Evolutionary conservation across 2,888 invertebrate species (phyloP), one percentile per base, ranked within the genome.

Genomic region (Dromius quadrimaculatus): DNA sequence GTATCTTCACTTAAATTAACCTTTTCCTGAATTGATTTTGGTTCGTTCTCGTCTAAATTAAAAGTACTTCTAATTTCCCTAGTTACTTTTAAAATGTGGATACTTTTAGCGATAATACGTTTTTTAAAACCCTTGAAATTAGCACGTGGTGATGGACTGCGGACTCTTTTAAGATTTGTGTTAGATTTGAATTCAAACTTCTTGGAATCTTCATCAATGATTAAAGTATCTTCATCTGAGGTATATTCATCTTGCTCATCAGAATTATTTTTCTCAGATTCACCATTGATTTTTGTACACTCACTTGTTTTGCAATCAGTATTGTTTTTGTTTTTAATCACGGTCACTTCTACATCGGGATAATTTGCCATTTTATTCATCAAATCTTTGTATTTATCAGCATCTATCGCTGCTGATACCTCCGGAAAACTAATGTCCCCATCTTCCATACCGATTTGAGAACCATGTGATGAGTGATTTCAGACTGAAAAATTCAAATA

Each of bases 361-460:
- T 78, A 79, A 73, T 81, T 82, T 72, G 81, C 81, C 81, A 81
- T 81, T 61, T 62, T 47, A 20, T 34, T 70, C 9, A 50, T 20
- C 9, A 34, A n/a, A 15, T 61, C 70, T 15, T 15, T 19, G 17
- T 8, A 28, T 28, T 32, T 47, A 64, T 64, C 62, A 38, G 36
- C 47, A 20, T 78, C 78, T 69, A 77, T 63, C 71, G 75, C 73
- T 65, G 76, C 76, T 38, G 74, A 70, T 66, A 76, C 72, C 73
- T 75, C 74, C 50, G 50, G 32, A 17, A 17, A 11, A 70, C 28
- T 62, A 50, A 47, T 61, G 61, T 72, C 54, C 38, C 80, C 82
- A 83, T 82, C 80, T 82, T 82, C 83, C 83, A 83, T 83, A 73
- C 81, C 82, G 76, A 75, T 66, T 68, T 73, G 72, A 50, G 64